These are phyloP conservation scores for Psilanteris sp. DNA, from an alignment of 1,140 invertebrate genomes.

Conservation along the genomic window DNA sequence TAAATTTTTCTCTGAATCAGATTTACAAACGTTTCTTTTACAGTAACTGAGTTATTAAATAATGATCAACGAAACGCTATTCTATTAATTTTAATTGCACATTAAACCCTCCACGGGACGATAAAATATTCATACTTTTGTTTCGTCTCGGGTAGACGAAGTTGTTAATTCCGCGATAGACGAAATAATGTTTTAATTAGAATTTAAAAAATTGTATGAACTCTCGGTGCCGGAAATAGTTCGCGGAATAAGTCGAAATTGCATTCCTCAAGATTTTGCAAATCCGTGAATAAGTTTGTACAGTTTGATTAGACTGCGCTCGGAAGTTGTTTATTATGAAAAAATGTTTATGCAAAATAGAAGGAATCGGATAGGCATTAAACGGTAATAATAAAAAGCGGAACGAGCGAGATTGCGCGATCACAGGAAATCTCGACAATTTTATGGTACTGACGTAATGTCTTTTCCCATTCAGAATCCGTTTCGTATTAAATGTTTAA, in stretches of 20 bases:
- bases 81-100: slow-evolving; percentile 49
- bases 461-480: slow-evolving; percentile 17
- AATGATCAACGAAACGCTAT: slow-evolving; percentile 11
- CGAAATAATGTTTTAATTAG: slow-evolving; percentile 26
- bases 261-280: slow-evolving; percentile 17
- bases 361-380: background rate
- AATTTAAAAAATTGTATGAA: slow-evolving; percentile 25
- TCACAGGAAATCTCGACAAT: slow-evolving; percentile 9
- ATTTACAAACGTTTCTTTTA: slow-evolving; percentile 24
- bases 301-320: slow-evolving; percentile 11
- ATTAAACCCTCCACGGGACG: slow-evolving; percentile 12
- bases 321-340: slow-evolving; percentile 36
- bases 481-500: slow-evolving; percentile 23
- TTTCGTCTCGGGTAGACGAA: slow-evolving; percentile 8
- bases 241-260: slow-evolving; percentile 29
- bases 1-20: slow-evolving; percentile 33
- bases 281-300: slow-evolving; percentile 25
- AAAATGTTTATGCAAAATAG: slow-evolving; percentile 19
- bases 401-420: slow-evolving; percentile 1
- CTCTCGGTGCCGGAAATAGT: background rate
- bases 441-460: slow-evolving; percentile 10
- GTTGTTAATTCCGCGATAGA: slow-evolving; percentile 23
- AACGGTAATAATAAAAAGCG: slow-evolving; percentile 16
- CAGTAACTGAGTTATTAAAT: background rate
- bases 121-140: slow-evolving; percentile 49